phyloP scores from a whole-genome alignment of 2,888 invertebrate species.

The Sisyra terminalis region DNA sequence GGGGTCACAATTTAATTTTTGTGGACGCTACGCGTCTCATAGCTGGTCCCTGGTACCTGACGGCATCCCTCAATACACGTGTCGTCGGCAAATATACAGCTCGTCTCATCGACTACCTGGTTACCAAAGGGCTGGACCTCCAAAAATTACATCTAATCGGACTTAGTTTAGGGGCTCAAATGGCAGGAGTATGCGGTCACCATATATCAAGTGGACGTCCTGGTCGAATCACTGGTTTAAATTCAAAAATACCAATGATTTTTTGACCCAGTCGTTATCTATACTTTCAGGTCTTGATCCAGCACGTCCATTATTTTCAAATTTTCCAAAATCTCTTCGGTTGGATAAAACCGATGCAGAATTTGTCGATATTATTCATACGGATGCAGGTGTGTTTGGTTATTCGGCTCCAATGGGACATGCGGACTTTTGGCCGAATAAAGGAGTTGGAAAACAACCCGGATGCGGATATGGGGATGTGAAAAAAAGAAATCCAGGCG shows the following conservation, averaged over 20 bases:
- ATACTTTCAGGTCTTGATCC: conserved; percentile 34
- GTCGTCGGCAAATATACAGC: conserved; percentile 41
- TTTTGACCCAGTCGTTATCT: too few relatives aligned
- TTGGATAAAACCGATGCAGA: conserved; percentile 39
- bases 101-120: conserved; percentile 38
- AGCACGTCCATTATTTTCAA: conserved; percentile 40
- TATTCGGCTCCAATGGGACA: conserved; percentile 50
- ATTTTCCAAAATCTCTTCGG: conserved; percentile 32
- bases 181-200: conserved; percentile 43
- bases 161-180: conserved; percentile 44
- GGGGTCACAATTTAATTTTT: conserved; percentile 40
- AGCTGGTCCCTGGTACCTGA: conserved; percentile 46
- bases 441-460: conserved; percentile 50
- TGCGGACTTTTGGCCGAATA: conserved; percentile 60
- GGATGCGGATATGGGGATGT: conserved; percentile 45
- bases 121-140: conserved; percentile 35
- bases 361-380: conserved; percentile 53
- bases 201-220: conserved; percentile 35
- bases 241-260: too few relatives aligned
- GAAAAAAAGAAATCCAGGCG: conserved; percentile 26
- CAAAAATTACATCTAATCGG: conserved; percentile 40
- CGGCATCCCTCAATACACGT: conserved; percentile 37
- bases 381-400: conserved; percentile 53
- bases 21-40: conserved; percentile 38
- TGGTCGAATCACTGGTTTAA: conserved; percentile 40